Conservation (phyloP, 1,140 invertebrate species). For the Drosophila biarmipes region DNA sequence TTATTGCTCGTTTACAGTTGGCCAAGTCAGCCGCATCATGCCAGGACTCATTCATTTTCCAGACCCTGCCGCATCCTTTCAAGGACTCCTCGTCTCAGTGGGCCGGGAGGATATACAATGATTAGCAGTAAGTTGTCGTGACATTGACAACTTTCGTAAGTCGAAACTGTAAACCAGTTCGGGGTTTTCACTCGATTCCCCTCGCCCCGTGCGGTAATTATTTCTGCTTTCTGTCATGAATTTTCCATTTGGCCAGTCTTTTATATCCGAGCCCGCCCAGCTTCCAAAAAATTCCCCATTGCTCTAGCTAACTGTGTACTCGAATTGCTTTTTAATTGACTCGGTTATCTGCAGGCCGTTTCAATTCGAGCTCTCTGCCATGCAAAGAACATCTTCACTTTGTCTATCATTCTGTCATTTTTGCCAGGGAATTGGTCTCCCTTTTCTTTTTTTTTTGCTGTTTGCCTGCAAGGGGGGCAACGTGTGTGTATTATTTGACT, state of each 20-base stretch:
- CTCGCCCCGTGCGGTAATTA: conserved; percentile 16
- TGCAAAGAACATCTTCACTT: conserved; percentile 42
- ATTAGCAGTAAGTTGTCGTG: conserved; percentile 64
- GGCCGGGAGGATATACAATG: conserved; percentile 24
- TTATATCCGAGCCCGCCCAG: neutral
- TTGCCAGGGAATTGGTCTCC: conserved; percentile 15
- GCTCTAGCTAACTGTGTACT: conserved; percentile 5
- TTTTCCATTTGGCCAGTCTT: conserved; percentile 30
- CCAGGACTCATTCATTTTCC: conserved; percentile 65
- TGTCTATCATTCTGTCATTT: conserved; percentile 57
- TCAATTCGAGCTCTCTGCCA: conserved; percentile 30
- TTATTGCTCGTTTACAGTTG: conserved; percentile 77
- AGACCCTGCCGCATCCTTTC: conserved; percentile 14
- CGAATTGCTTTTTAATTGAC: conserved; percentile 52
- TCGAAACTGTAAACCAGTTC: conserved; percentile 15
- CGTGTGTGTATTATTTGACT: conserved; percentile 11
- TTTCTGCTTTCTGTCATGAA: conserved; percentile 20
- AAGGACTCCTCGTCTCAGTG: neutral
- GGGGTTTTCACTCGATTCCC: conserved; percentile 9
- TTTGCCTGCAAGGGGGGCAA: neutral
- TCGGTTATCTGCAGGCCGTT: conserved; percentile 35
- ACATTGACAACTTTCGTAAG: conserved; percentile 59
- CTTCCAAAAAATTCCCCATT: neutral
- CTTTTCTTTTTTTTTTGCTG: neutral
- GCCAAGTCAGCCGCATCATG: conserved; percentile 69